Conservation (phyloP, 2,888 invertebrate species). For the Pseudococcus jackbeardsleyi region DNA sequence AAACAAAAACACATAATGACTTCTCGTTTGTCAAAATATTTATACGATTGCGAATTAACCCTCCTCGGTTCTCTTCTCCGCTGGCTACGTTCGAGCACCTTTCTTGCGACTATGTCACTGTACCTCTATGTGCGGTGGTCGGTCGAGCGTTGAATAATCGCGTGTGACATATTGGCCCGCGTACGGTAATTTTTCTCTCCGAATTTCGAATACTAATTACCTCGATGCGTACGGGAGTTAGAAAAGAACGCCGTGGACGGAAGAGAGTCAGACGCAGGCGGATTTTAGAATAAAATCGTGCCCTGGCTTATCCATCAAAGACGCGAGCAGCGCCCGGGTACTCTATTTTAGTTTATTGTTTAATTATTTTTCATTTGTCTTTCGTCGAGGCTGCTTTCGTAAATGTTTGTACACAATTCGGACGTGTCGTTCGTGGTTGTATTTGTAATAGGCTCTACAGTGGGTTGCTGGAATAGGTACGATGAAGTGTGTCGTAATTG, state of each 20-base stretch:
- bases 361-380: conserved; percentile 30
- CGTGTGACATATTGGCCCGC: conserved; percentile 7
- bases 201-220: background rate
- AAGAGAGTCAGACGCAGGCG: background rate
- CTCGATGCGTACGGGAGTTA: background rate
- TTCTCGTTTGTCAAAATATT: conserved; percentile 4
- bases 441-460: no score
- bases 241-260: background rate
- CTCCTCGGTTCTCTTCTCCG: no score
- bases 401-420: conserved; percentile 20
- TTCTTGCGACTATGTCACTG: background rate
- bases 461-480: background rate
- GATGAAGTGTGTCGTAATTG: background rate
- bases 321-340: background rate
- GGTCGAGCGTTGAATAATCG: background rate
- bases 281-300: background rate
- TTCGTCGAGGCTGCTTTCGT: conserved; percentile 8
- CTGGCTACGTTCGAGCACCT: background rate
- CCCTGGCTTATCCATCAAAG: background rate
- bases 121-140: background rate
- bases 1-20: conserved; percentile 5
- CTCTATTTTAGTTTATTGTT: conserved; percentile 29
- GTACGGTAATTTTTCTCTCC: background rate
- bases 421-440: conserved; percentile 20
- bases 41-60: background rate